Evolutionary conservation across 64 coral and sea anemone genomes (phyloP), one percentile per base, ranked within the genome.

Genomic region (Hydrozoanthus tunicans): DNA sequence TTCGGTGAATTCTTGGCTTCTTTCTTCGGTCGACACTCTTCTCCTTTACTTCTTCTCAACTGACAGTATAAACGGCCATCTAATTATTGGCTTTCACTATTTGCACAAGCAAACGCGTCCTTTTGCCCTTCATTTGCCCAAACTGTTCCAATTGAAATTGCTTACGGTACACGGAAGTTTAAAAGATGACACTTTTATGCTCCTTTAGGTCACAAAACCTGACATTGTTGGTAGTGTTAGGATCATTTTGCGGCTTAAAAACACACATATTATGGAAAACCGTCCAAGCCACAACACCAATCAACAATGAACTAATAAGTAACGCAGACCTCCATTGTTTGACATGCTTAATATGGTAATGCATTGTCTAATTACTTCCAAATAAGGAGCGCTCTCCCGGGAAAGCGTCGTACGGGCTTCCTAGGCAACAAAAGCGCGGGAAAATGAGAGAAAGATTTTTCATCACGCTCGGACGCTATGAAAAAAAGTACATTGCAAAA

Each of bases 261-360:
- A 59, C 56, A 60, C 84, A 73, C 23, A 59, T 74, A 51, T 86
- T 59, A 72, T 58, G 52, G 27, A 81, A 64, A 7, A 26, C 55
- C 59, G 10, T 51, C 25, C 10, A 7, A 55, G 84, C 84, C 26
- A 61, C 61, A 82, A 82, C 80, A 82, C 32, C 27, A 61, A 52
- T 65, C 25, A 54, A 73, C 68, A 88, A 88, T 32, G 8, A 25
- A 6, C 56, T 61, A 60, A 74, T 88, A 69, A 88, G 68, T 88
- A 74, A 75, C 84, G 83, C 84, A 75, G 74, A 17, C 84, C 56
- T 58, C 55, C 68, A 88, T 88, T 88, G 84, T 88, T 88, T 88
- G 66, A 55, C 11, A 88, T 17, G 6, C 84, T 25, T 88, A 88
- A 88, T 88, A 88, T 74, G 84, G 84, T 73, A 82, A 74, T 60